Conservation (phyloP, 2,113 vertebrate genomes). For the Chlorocebus sabaeus region DNA sequence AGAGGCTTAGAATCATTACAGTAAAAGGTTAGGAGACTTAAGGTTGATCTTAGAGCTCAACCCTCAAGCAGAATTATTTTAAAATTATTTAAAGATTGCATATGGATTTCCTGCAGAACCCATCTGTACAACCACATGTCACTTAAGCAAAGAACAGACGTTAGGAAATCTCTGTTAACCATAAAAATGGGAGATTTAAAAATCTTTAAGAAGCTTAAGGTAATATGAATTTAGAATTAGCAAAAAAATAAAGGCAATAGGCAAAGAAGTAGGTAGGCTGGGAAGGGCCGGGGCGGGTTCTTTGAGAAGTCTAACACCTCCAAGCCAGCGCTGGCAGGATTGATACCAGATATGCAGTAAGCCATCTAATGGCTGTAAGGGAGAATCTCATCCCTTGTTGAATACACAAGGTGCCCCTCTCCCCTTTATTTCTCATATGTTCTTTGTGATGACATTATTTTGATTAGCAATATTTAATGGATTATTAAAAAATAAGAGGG, state of each 20-base stretch:
- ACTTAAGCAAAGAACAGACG: neutral
- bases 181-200: neutral
- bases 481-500: neutral
- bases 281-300: neutral
- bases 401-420: too few species aligned
- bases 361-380: neutral
- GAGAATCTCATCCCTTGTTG: neutral
- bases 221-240: neutral
- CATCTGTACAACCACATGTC: neutral
- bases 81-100: neutral
- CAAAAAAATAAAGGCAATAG: neutral
- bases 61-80: neutral
- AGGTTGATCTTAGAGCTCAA: neutral
- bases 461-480: neutral
- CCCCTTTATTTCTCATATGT: neutral
- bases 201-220: neutral
- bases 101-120: neutral
- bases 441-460: neutral
- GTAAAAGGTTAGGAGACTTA: neutral
- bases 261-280: neutral
- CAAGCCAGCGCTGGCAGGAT: neutral
- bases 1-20: neutral
- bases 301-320: rapidly evolving
- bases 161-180: neutral
- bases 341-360: neutral